phyloP scores from a whole-genome alignment of 2,113 vertebrate species.

The Ibidorhyncha struthersii region DNA sequence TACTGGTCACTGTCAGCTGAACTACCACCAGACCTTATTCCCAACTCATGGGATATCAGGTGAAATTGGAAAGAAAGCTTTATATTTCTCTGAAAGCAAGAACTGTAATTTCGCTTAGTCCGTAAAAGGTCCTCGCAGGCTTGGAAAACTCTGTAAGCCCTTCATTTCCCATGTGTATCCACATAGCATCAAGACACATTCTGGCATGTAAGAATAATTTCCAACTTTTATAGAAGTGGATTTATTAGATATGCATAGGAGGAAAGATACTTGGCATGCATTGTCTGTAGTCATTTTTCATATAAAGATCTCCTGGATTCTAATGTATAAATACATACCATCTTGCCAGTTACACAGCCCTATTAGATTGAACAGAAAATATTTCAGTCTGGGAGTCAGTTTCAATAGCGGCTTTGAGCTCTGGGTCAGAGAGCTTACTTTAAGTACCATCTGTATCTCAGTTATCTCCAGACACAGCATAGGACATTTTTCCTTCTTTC shows the following conservation, averaged over 20 bases:
- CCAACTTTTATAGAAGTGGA: neutral
- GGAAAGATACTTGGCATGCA: neutral
- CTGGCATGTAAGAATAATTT: neutral
- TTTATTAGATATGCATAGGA: neutral
- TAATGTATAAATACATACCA: neutral
- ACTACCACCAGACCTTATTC: neutral
- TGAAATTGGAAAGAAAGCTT: neutral
- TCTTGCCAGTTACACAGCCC: neutral
- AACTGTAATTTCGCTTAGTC: neutral
- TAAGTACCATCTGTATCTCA: constrained; percentile 18
- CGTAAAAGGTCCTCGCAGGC: neutral
- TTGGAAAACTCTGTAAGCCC: neutral
- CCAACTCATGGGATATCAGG: neutral
- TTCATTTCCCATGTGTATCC: neutral
- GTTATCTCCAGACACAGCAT: neutral
- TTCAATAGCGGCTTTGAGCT: neutral
- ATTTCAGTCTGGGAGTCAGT: neutral
- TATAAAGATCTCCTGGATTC: neutral
- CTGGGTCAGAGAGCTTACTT: neutral
- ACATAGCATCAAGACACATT: neutral
- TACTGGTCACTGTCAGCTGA: neutral
- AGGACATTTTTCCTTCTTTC: constrained; percentile 13
- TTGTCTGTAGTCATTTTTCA: neutral
- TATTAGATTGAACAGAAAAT: neutral
- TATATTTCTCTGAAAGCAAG: neutral